A percentile compares a stretch with the other conserved stretches of the same genome.
Evolutionary conservation across 2,888 invertebrate species (phyloP).

Genomic region (Drosophila falleni): DNA sequence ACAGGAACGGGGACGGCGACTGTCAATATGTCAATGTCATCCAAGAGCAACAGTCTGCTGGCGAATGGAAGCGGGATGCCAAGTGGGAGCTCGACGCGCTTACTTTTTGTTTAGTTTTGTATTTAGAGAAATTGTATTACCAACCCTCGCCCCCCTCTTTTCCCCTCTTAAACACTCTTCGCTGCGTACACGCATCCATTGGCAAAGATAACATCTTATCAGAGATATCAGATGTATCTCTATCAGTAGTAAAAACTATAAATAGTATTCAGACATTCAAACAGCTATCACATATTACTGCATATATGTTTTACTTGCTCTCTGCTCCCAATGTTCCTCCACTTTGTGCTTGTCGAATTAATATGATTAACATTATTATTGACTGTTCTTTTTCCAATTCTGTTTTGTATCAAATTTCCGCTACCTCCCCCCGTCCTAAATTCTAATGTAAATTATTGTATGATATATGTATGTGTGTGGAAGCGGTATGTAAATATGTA

Average conservation of each 20-base stretch:
- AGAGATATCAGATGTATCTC: neutral
- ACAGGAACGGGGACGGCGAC: slow-evolving; percentile 25
- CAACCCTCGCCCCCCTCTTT: too few species aligned
- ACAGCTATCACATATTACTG: neutral
- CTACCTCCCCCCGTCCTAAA: slow-evolving; percentile 22
- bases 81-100: slow-evolving; percentile 78
- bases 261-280: slow-evolving; percentile 1
- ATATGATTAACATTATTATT: slow-evolving; percentile 2
- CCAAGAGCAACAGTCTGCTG: slow-evolving; percentile 74
- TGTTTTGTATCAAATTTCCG: neutral
- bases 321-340: neutral
- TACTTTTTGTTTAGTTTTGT: slow-evolving; percentile 83
- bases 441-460: slow-evolving; percentile 51
- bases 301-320: neutral
- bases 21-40: slow-evolving; percentile 49
- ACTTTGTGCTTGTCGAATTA: slow-evolving; percentile 12
- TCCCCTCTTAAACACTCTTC: neutral
- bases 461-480: slow-evolving; percentile 39
- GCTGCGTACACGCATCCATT: slow-evolving; percentile 1
- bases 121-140: slow-evolving; percentile 63
- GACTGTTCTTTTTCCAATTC: neutral
- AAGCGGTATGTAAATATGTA: slow-evolving; percentile 65
- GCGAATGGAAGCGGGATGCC: slow-evolving; percentile 80
- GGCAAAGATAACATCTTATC: slow-evolving; percentile 1
- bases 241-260: neutral